phyloP scores from a whole-genome alignment of 1,140 invertebrate genomes.

The Probaryconus sp. region DNA sequence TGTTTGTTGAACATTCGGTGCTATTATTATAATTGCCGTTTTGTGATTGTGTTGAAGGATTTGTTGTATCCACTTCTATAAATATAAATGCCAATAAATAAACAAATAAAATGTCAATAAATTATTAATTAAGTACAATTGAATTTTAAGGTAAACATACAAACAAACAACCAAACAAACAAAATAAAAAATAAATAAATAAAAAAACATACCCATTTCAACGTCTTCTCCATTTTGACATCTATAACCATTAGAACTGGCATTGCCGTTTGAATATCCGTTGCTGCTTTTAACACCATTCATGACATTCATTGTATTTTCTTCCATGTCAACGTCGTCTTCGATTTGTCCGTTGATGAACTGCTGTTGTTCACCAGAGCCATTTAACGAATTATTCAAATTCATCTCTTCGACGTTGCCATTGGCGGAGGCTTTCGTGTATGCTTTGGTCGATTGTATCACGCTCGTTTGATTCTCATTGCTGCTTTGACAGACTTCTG shows the following conservation, averaged over 20 bases:
- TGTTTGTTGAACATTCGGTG: constrained; percentile 63
- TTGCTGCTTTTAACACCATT: constrained; percentile 76
- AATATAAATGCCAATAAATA: constrained; percentile 26
- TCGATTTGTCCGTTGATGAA: constrained; percentile 75
- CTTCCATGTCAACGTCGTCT: constrained; percentile 78
- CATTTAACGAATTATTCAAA: constrained; percentile 73
- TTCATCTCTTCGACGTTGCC: constrained; percentile 77
- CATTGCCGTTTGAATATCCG: constrained; percentile 84
- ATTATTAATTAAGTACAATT: not conserved
- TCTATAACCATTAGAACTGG: constrained; percentile 73
- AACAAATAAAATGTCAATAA: constrained; percentile 9
- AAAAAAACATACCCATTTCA: constrained; percentile 80
- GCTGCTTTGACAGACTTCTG: constrained; percentile 80
- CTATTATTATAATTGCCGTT: constrained; percentile 65
- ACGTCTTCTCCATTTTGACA: constrained; percentile 80
- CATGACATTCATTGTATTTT: constrained; percentile 65
- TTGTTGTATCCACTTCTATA: constrained; percentile 75
- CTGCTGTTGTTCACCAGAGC: constrained; percentile 69
- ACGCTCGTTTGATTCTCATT: constrained; percentile 84
- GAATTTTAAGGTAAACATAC: not conserved
- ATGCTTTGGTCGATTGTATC: constrained; percentile 85
- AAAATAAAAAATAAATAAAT: constrained; percentile 22
- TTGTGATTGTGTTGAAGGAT: constrained; percentile 68
- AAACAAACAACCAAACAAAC: constrained; percentile 25
- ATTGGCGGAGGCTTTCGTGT: constrained; percentile 77